Evolutionary conservation across 2,797 vertebrate species (phyloP).

Genomic region (Chaetodon trifasciatus): DNA sequence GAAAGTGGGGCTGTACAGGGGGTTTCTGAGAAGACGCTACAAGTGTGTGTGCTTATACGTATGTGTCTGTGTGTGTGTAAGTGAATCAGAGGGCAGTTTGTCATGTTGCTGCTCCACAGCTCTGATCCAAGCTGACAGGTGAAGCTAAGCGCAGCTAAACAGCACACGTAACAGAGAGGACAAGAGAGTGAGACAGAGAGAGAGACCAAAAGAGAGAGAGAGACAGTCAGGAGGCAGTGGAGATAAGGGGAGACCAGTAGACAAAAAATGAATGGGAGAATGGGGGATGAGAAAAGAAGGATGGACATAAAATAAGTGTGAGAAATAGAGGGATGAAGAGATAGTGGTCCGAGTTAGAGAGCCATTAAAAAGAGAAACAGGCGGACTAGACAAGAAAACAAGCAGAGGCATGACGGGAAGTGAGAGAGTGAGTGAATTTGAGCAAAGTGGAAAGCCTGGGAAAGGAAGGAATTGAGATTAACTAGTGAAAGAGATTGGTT

Average conservation of each 20-base stretch:
- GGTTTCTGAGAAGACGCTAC: slow-evolving; percentile 55
- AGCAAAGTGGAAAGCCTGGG: slow-evolving; percentile 42
- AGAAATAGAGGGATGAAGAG: slow-evolving; percentile 48
- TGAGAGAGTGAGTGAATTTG: slow-evolving; percentile 28
- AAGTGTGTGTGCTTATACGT: slow-evolving; percentile 61
- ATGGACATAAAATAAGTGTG: slow-evolving; percentile 52
- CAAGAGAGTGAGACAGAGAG: neutral
- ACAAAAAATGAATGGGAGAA: slow-evolving; percentile 5
- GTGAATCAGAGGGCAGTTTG: slow-evolving; percentile 86
- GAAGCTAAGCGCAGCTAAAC: slow-evolving; percentile 86
- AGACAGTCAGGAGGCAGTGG: slow-evolving; percentile 22
- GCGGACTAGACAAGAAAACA: slow-evolving; percentile 24
- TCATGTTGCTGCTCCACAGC: slow-evolving; percentile 82
- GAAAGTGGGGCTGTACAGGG: neutral
- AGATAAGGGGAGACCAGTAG: slow-evolving; percentile 42
- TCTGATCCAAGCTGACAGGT: slow-evolving; percentile 87
- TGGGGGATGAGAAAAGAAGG: slow-evolving; percentile 41
- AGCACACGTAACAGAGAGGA: slow-evolving; percentile 75
- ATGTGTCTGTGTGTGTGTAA: slow-evolving; percentile 37
- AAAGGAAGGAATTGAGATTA: slow-evolving; percentile 60
- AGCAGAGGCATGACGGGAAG: neutral
- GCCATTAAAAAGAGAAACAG: slow-evolving; percentile 60
- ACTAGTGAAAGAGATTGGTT: slow-evolving; percentile 63
- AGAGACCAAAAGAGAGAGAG: slow-evolving; percentile 17
- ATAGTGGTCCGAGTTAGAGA: slow-evolving; percentile 46